Evolutionary conservation across 2,888 invertebrate genomes (phyloP).

Genomic region (Amiota communis): DNA sequence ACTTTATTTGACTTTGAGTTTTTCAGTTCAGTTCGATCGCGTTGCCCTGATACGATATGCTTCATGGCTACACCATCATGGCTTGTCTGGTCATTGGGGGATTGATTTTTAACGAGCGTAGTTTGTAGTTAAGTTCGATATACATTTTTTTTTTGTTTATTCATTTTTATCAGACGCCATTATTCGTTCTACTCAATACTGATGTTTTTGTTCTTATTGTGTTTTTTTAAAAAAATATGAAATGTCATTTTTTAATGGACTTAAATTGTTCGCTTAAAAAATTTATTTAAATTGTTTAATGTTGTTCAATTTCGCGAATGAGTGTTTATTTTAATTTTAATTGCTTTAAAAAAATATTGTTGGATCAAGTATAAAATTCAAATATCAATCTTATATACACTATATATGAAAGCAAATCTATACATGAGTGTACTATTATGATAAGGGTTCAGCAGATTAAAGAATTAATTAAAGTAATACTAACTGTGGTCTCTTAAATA

Average conservation of each 20-base stretch:
- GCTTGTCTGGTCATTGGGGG: slow-evolving; percentile 52
- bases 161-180: slow-evolving; percentile 9
- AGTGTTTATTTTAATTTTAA: too few species aligned
- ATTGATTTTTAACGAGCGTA: slow-evolving; percentile 64
- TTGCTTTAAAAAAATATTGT: too few species aligned
- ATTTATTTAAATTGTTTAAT: slow-evolving; percentile 28
- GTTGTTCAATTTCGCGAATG: slow-evolving; percentile 5
- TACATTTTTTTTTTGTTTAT: slow-evolving; percentile 20
- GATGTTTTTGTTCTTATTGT: slow-evolving; percentile 1
- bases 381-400: too few species aligned
- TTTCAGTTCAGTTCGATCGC: neutral
- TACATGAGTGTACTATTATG: too few species aligned
- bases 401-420: too few species aligned
- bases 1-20: slow-evolving; percentile 46
- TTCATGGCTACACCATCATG: neutral
- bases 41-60: neutral
- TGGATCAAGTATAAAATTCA: too few species aligned
- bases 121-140: slow-evolving; percentile 22
- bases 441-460: too few species aligned
- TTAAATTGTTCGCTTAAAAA: slow-evolving; percentile 48
- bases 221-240: slow-evolving; percentile 52
- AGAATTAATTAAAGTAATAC: too few species aligned
- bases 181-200: slow-evolving; percentile 29
- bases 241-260: slow-evolving; percentile 63
- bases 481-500: too few species aligned